Conservation (phyloP, 2,888 invertebrate genomes). For the Auanema sp. region DNA sequence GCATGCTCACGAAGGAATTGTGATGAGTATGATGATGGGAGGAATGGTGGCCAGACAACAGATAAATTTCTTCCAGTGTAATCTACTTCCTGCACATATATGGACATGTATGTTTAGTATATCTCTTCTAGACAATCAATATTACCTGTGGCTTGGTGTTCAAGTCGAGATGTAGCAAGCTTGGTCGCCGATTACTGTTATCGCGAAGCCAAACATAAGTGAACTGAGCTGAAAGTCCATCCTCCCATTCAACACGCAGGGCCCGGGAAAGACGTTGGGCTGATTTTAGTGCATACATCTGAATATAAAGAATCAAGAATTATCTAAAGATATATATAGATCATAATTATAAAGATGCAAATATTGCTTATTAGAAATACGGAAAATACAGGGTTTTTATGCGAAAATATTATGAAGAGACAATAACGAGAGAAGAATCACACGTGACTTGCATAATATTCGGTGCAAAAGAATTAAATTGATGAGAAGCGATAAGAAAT, state of each 20-base stretch:
- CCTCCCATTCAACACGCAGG: conserved; percentile 51
- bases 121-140: neutral
- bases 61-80: conserved; percentile 27
- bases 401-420: too few species aligned
- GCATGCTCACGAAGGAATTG: conserved; percentile 46
- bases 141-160: conserved; percentile 43
- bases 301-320: conserved; percentile 1
- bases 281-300: conserved; percentile 32
- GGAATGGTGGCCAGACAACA: conserved; percentile 51
- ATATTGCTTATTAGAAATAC: too few species aligned
- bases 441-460: too few species aligned
- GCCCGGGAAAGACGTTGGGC: conserved; percentile 41
- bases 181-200: conserved; percentile 41
- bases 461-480: too few species aligned
- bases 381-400: too few species aligned
- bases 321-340: neutral
- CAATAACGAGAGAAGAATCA: too few species aligned
- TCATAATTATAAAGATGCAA: too few species aligned
- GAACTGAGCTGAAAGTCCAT: conserved; percentile 47
- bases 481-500: too few species aligned
- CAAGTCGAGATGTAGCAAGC: conserved; percentile 51
- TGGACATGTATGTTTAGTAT: neutral
- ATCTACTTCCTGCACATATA: conserved; percentile 25
- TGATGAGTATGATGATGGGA: conserved; percentile 41
- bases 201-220: conserved; percentile 54